Evolutionary conservation across 2,113 vertebrate species (phyloP).

Genomic region (Collichthys lucidus): DNA sequence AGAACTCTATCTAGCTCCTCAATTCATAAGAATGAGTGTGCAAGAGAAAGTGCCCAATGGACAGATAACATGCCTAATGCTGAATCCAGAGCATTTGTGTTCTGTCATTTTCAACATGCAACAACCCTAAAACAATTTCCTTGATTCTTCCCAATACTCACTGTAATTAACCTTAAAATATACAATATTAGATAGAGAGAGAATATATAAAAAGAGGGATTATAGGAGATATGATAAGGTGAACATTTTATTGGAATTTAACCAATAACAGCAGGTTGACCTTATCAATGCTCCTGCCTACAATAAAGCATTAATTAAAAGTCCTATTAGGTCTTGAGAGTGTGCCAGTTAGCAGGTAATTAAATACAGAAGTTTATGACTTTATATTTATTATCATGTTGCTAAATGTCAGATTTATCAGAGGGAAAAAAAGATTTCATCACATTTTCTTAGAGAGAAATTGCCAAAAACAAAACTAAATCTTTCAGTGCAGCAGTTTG

Average conservation of each 20-base stretch:
- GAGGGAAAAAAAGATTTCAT: not conserved
- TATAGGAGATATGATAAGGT: too few species aligned
- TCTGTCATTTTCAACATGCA: constrained; percentile 14
- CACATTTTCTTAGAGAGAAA: not conserved
- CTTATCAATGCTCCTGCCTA: not conserved
- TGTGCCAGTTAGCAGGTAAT: not conserved
- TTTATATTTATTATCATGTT: not conserved
- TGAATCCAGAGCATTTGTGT: not conserved
- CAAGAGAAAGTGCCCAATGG: not conserved
- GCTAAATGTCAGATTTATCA: not conserved
- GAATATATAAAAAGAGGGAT: too few species aligned
- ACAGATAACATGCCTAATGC: not conserved
- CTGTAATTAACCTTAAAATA: not conserved
- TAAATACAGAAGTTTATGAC: constrained; percentile 1
- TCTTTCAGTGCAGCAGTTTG: not conserved
- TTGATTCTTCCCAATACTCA: not conserved
- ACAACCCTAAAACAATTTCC: not conserved
- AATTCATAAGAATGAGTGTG: not conserved
- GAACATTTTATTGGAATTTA: not conserved
- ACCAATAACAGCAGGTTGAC: not conserved
- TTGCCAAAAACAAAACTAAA: not conserved
- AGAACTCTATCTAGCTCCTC: not conserved
- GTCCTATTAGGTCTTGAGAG: not conserved
- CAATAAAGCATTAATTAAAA: constrained; percentile 11
- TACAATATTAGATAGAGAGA: not conserved